Base-by-base conservation (phyloP, 2,797 vertebrate species). In the Clarias laeviceps region DNA sequence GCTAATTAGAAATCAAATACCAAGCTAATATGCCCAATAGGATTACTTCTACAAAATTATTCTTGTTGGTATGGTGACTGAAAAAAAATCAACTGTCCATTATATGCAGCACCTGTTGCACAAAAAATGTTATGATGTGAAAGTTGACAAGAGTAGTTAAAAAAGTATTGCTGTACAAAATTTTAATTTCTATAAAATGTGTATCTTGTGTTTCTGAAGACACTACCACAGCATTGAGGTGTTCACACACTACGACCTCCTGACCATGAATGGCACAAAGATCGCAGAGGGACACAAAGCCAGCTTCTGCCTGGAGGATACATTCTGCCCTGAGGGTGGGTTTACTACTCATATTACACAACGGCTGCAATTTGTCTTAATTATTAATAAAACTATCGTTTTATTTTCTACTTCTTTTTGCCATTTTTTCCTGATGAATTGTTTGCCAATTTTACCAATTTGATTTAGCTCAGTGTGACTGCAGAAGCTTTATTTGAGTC, bases 191-290 rank as follows among this genome's bases (percentile, higher is more conserved):
- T 0, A 40, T 79, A 12, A 12, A 77, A 45, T n/a, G 4, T 56
- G 56, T 32, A 45, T 40, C 29, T 1, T 40, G 4, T 82, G 54
- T 80, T 73, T 57, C 80, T 78, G 2, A 15, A 99, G 98, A 89
- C 98, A 99, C 91, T 99, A 98, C 91, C 98, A 99, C 94, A 99
- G 98, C 91, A 99, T 99, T 0, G 98, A 99, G 90, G 97, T 99
- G 86, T 99, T 99, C 91, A 99, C 98, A 76, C 96, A 99, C 94
- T 99, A 99, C 0, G 98, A 99, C 90, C 96, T 99, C 70, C 93
- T 99, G 90, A 99, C 97, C 0, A 89, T 97, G 89, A 99, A 99
- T 0, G 98, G 98, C 84, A 97, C 97, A 69, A 98, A 96, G 90
- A 95, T 99, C 80, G 98, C 98, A 0, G 97, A 99, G 84, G 98